Percentiles rank a stretch among this genome's conserved stretches.
phyloP scores from a whole-genome alignment of 2,888 invertebrate genomes.

The Drosophila cognata region DNA sequence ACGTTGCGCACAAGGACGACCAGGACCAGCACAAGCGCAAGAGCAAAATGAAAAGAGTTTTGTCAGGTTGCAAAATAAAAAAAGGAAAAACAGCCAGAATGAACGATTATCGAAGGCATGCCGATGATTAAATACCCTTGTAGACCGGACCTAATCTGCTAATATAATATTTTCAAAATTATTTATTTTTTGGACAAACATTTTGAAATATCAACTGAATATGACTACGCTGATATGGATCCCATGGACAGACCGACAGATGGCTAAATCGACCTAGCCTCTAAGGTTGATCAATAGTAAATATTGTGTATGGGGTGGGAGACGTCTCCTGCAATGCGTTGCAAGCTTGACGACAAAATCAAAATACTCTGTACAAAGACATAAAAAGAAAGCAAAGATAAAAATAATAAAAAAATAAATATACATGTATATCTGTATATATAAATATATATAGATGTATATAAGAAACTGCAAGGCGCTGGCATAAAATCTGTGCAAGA shows the following conservation, averaged over 20 bases:
- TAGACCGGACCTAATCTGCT: background rate
- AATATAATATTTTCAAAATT: background rate
- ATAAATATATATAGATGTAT: background rate
- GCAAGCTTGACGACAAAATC: background rate
- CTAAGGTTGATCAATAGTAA: background rate
- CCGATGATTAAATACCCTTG: background rate
- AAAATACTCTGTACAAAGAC: background rate
- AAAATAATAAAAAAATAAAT: background rate
- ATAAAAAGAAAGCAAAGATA: slow-evolving; percentile 13
- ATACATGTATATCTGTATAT: background rate
- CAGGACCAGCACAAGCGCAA: slow-evolving; percentile 34
- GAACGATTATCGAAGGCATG: background rate
- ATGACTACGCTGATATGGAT: background rate
- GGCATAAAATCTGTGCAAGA: slow-evolving; percentile 72
- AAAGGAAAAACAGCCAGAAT: background rate
- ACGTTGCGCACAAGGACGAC: slow-evolving; percentile 42
- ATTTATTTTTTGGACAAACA: background rate
- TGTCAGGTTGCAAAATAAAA: slow-evolving; percentile 61
- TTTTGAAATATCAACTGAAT: background rate
- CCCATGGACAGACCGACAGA: background rate
- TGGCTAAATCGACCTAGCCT: background rate
- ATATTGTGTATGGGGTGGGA: background rate
- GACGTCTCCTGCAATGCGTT: background rate
- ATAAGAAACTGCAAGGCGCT: slow-evolving; percentile 65
- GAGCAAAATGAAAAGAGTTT: slow-evolving; percentile 73